Percentiles rank a stretch among this genome's conserved stretches.
These are phyloP conservation scores for Drosophila gunungcola DNA, from an alignment of 1,140 invertebrate species.

Conservation along the genomic window DNA sequence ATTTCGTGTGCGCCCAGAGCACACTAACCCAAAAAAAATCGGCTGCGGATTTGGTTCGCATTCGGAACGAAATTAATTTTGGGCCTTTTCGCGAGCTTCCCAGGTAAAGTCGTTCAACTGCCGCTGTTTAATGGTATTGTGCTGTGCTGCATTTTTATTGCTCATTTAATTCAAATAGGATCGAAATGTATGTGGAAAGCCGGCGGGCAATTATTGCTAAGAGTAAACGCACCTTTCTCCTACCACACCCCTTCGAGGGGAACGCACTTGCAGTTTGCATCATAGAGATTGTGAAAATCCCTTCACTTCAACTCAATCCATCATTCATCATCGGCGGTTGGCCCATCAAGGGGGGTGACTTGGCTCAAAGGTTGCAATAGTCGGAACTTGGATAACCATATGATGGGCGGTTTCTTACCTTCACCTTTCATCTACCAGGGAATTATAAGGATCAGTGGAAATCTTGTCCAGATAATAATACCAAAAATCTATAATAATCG, in stretches of 20 bases:
- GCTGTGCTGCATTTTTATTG: conserved; percentile 32
- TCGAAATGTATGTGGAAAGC: conserved; percentile 1
- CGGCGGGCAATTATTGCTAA: conserved; percentile 8
- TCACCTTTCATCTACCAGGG: background rate
- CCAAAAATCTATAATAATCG: too few relatives aligned
- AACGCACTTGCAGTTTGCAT: conserved; percentile 3
- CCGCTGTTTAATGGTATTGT: conserved; percentile 18
- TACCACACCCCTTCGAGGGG: background rate
- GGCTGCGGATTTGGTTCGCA: conserved; percentile 8
- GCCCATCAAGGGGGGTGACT: background rate
- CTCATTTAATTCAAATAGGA: conserved; percentile 12
- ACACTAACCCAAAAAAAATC: conserved; percentile 51
- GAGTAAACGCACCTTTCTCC: conserved; percentile 33
- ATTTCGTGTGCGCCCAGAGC: conserved; percentile 25
- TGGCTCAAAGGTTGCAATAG: background rate
- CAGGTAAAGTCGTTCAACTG: conserved; percentile 32
- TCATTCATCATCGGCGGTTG: conserved; percentile 8
- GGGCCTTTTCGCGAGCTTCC: conserved; percentile 29
- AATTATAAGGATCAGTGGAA: background rate
- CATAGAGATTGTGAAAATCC: conserved; percentile 5
- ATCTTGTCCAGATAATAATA: background rate
- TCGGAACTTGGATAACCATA: too few relatives aligned
- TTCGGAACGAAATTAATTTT: conserved; percentile 19
- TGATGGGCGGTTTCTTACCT: background rate
- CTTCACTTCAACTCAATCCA: conserved; percentile 7